These are phyloP conservation scores for Myotis planiceps DNA, from an alignment of 2,797 vertebrate genomes.

Conservation along the genomic window DNA sequence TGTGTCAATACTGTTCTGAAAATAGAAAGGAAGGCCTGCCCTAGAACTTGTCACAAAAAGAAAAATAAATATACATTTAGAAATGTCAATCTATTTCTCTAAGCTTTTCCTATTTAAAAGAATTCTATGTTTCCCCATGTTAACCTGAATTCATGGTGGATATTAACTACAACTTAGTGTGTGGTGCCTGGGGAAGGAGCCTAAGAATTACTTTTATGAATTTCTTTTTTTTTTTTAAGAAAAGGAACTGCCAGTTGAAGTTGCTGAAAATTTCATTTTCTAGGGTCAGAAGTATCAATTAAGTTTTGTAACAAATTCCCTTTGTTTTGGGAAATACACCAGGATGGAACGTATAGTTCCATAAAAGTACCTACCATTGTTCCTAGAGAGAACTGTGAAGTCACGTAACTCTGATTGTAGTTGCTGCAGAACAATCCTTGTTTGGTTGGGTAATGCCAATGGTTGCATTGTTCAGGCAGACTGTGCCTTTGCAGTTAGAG, in stretches of 20 bases:
- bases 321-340: not conserved
- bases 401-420: not conserved
- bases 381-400: not conserved
- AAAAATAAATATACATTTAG: not conserved
- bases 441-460: not conserved
- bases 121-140: not conserved
- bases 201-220: not conserved
- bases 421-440: not conserved
- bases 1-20: not conserved
- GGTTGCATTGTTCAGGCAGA: not conserved
- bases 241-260: not conserved
- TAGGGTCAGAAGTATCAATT: slow-evolving; percentile 11
- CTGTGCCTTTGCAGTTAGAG: not conserved
- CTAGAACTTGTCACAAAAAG: not conserved
- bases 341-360: not conserved
- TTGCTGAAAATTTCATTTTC: slow-evolving; percentile 1
- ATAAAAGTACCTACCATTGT: not conserved
- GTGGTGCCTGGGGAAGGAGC: not conserved
- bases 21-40: not conserved
- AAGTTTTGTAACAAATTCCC: not conserved
- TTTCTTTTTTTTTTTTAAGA: not conserved
- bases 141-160: not conserved
- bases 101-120: not conserved
- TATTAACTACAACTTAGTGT: not conserved
- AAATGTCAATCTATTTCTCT: not conserved